Base-by-base conservation (phyloP, 2,113 vertebrate species). In the Loxodonta africana region DNA sequence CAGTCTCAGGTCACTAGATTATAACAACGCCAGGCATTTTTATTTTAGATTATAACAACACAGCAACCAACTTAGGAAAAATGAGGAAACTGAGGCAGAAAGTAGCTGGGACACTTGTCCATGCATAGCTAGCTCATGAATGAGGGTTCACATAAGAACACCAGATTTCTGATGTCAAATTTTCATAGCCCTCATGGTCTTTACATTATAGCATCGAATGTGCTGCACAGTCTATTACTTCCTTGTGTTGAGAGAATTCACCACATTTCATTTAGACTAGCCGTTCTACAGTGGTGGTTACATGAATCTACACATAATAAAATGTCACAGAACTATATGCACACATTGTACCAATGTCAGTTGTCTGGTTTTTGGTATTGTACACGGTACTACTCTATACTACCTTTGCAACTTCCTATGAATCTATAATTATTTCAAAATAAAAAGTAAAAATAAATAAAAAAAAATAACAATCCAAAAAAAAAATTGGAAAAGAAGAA, bases 51-150 rank as follows among this genome's bases (percentile, higher is more conserved):
- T 14, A 11, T 26, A 65, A 48, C 18, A 14, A 8, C 21, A 2
- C 8, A 33, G 53, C 69, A 76, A 15, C 57, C 93, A 83, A 7
- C 33, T 18, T 12, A 28, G 8, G 80, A 62, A 37, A 69, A 71
- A 81, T 28, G 51, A 33, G 33, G 77, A 30, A 48, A 37, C 8
- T 33, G 25, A 18, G 12, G 57, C 11, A 9, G 37, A 46, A 17
- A 53, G 5, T 17, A 57, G 23, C 21, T 25, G 46, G 57, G 78
- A 21, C 60, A 23, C 69, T 17, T 9, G 57, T n/a, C 26, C 8
- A 6, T 2, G 37, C 23, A 17, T 5, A 2, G 44, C 9, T 3
- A 8, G 28, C 17, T 63, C 5, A 0, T 18, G 77, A 48, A 1
- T 12, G n/a, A 57, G 41, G 25, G 9, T 1, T 57, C 53, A 57